phyloP scores from a whole-genome alignment of 2,888 invertebrate genomes.

The Drosophila rubida region DNA sequence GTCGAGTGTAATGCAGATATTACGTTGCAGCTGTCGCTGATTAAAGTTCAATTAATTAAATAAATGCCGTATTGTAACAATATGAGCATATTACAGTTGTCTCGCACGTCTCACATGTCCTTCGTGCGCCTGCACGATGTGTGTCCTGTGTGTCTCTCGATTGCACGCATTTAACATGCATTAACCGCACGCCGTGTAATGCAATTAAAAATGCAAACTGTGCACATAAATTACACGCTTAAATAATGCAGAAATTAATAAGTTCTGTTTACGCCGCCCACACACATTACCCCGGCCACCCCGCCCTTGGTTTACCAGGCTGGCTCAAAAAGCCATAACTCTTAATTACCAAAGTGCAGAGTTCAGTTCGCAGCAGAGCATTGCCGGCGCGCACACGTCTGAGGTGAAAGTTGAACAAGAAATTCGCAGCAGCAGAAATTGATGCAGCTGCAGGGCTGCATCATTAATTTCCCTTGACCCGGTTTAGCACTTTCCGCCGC shows the following conservation, averaged over 20 bases:
- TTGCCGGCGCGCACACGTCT: slow-evolving; percentile 28
- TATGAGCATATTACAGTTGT: slow-evolving; percentile 52
- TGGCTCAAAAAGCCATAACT: slow-evolving; percentile 53
- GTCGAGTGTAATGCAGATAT: slow-evolving; percentile 7
- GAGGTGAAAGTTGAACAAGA: slow-evolving; percentile 35
- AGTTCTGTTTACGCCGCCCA: slow-evolving; percentile 58
- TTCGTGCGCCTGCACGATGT: background rate
- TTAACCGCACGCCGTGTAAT: slow-evolving; percentile 73
- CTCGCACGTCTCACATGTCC: slow-evolving; percentile 8
- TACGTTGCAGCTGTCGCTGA: slow-evolving; percentile 64
- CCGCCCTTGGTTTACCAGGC: background rate
- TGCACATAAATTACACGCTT: slow-evolving; percentile 77
- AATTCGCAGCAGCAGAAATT: slow-evolving; percentile 33
- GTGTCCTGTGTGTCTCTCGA: slow-evolving; percentile 34
- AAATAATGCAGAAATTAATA: slow-evolving; percentile 79
- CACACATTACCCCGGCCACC: background rate
- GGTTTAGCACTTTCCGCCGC: slow-evolving; percentile 38
- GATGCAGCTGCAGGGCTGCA: slow-evolving; percentile 42
- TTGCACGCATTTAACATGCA: slow-evolving; percentile 75
- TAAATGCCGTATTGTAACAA: slow-evolving; percentile 61
- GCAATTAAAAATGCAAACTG: slow-evolving; percentile 76
- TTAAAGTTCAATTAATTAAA: slow-evolving; percentile 76
- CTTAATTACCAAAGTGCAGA: slow-evolving; percentile 67
- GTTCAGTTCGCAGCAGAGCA: slow-evolving; percentile 14
- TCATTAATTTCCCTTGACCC: slow-evolving; percentile 69